A percentile compares a stretch with the other conserved stretches of the same genome.
phyloP scores from a whole-genome alignment of 2,113 vertebrate genomes.

The Muscicapa adusta region DNA sequence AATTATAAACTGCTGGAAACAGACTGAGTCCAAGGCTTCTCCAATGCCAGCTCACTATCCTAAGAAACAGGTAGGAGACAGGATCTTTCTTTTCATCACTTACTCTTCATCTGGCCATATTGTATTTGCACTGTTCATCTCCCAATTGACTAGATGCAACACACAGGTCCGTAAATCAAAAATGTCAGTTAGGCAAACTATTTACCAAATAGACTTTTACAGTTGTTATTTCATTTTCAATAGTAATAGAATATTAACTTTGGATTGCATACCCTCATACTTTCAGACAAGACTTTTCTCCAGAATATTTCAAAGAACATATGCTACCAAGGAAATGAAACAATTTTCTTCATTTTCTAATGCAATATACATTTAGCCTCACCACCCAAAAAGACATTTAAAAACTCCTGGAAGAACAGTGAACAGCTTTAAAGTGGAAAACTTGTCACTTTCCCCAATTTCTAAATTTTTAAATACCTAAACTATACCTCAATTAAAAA shows the following conservation, averaged over 20 bases:
- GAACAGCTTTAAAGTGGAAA: constrained; percentile 40
- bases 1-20: background rate
- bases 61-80: background rate
- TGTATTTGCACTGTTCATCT: background rate
- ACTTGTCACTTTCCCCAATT: constrained; percentile 40
- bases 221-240: background rate
- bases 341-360: background rate
- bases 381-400: background rate
- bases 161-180: background rate
- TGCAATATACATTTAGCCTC: background rate
- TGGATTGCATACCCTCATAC: background rate
- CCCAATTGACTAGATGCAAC: background rate
- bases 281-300: background rate
- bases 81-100: background rate
- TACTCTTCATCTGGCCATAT: background rate
- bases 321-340: background rate
- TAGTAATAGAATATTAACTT: background rate
- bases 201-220: background rate
- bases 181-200: background rate
- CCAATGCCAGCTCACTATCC: background rate
- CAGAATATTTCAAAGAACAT: background rate
- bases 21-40: background rate
- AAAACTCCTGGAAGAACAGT: constrained; percentile 27
- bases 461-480: constrained; percentile 55
- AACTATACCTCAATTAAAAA: constrained; percentile 60